These are phyloP conservation scores for Hydropotes inermis DNA, from an alignment of 2,113 vertebrate species.

Conservation along the genomic window DNA sequence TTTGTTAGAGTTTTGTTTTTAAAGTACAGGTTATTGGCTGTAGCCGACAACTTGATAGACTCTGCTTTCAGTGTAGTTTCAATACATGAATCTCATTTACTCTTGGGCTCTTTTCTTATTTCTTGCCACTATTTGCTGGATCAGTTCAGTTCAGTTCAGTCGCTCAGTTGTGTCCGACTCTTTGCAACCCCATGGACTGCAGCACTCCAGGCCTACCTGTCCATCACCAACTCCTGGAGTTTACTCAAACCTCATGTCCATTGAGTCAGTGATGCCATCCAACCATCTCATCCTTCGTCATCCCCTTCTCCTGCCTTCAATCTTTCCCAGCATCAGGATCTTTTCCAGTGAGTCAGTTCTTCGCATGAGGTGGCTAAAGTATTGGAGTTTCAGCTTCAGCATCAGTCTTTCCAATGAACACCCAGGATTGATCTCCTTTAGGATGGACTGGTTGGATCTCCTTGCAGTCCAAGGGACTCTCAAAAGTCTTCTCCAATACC, in stretches of 20 bases:
- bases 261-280: background rate
- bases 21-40: background rate
- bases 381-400: background rate
- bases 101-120: background rate
- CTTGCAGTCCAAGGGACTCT: background rate
- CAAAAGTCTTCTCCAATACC: background rate
- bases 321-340: background rate
- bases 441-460: background rate
- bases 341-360: background rate
- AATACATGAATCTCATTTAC: background rate
- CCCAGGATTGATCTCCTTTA: background rate
- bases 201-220: background rate
- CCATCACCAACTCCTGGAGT: background rate
- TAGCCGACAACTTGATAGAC: background rate
- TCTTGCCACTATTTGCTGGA: background rate
- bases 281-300: background rate
- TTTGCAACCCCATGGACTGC: background rate
- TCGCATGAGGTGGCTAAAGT: background rate
- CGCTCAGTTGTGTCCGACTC: background rate
- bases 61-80: background rate
- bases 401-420: background rate
- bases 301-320: background rate
- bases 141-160: background rate
- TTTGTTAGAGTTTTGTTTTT: background rate
- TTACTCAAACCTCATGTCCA: background rate